Evolutionary conservation across 2,888 invertebrate species (phyloP).

Genomic region (Mystacides longicornis): DNA sequence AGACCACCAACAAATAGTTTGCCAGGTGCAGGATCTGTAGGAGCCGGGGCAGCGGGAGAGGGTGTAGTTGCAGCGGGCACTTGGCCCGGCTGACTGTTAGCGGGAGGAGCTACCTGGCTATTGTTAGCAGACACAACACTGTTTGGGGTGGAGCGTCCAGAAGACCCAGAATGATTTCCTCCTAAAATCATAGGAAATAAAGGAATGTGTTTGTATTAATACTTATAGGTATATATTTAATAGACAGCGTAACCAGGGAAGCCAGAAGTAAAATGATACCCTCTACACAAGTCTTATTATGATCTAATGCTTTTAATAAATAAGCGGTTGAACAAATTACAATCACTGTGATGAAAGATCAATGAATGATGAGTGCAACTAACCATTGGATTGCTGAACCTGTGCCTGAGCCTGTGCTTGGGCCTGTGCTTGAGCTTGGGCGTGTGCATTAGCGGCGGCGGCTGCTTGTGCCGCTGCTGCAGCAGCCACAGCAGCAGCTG

Average conservation of each 20-base stretch:
- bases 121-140: slow-evolving; percentile 37
- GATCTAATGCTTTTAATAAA: no score
- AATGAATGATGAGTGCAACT: no score
- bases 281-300: no score
- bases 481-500: slow-evolving; percentile 30
- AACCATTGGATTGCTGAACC: slow-evolving; percentile 33
- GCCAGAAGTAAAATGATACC: no score
- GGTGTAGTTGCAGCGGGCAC: slow-evolving; percentile 36
- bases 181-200: no score
- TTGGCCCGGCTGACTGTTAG: slow-evolving; percentile 42
- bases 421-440: slow-evolving; percentile 32
- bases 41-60: slow-evolving; percentile 35
- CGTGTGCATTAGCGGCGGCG: slow-evolving; percentile 25
- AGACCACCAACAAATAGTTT: slow-evolving; percentile 88
- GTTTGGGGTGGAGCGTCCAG: slow-evolving; percentile 66
- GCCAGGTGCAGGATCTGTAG: slow-evolving; percentile 66
- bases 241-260: no score
- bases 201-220: no score
- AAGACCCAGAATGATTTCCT: slow-evolving; percentile 56
- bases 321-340: no score
- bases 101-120: slow-evolving; percentile 29
- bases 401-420: slow-evolving; percentile 33
- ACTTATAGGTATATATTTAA: no score
- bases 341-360: neutral
- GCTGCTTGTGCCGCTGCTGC: slow-evolving; percentile 27